Percentiles rank a stretch among this genome's conserved stretches.
phyloP scores from a whole-genome alignment of 2,113 vertebrate species.

The Nibea albiflora region DNA sequence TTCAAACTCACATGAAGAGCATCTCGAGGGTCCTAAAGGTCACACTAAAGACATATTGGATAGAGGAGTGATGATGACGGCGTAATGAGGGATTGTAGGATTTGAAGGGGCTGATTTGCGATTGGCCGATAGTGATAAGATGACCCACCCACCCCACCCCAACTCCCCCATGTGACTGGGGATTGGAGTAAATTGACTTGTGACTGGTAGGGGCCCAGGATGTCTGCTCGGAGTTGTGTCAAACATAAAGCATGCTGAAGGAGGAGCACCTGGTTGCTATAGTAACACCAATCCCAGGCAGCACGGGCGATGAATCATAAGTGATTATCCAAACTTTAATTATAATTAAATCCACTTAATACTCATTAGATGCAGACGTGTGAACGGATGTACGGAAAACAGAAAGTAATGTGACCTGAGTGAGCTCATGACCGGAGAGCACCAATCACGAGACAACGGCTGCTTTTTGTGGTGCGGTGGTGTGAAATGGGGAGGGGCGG shows the following conservation, averaged over 20 bases:
- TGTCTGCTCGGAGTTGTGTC: constrained; percentile 45
- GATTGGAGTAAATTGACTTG: constrained; percentile 63
- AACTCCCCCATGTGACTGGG: constrained; percentile 48
- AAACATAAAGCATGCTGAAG: constrained; percentile 52
- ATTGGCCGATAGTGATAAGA: constrained; percentile 60
- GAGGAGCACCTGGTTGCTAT: constrained; percentile 44
- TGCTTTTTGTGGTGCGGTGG: neutral
- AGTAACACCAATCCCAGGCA: constrained; percentile 60
- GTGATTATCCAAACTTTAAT: constrained; percentile 69
- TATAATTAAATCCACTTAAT: constrained; percentile 55
- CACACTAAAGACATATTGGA: constrained; percentile 43
- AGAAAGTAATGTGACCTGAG: constrained; percentile 28
- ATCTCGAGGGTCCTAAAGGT: constrained; percentile 46
- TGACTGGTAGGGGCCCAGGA: constrained; percentile 48
- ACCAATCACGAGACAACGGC: neutral
- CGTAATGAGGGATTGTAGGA: constrained; percentile 63
- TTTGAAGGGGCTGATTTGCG: constrained; percentile 65
- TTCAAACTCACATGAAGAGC: neutral
- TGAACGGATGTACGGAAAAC: constrained; percentile 4
- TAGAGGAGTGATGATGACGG: constrained; percentile 46
- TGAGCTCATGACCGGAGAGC: constrained; percentile 19
- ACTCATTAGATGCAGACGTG: constrained; percentile 11
- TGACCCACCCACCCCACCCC: neutral
- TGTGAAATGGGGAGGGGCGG: neutral
- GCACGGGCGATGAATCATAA: constrained; percentile 61